Conservation (phyloP, 2,113 vertebrate genomes). For the Micromys minutus region DNA sequence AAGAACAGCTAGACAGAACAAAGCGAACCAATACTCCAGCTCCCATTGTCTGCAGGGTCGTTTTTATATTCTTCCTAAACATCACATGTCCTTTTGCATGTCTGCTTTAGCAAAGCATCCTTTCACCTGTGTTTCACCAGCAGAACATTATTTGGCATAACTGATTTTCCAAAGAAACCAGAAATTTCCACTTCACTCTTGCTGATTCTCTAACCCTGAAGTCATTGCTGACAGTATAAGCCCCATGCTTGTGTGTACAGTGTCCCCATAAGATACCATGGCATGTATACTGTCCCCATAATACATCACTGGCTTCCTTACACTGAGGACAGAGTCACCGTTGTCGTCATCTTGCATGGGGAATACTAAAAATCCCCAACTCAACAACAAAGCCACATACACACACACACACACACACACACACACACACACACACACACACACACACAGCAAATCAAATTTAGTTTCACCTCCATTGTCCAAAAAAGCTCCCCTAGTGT, state of each 20-base stretch:
- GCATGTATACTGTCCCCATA: fast-evolving
- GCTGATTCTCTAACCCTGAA: fast-evolving
- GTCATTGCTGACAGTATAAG: fast-evolving
- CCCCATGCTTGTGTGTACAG: fast-evolving
- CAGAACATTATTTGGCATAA: no score
- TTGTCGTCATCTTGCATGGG: neutral
- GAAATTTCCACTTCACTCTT: no score
- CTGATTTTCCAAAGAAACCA: no score
- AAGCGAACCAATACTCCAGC: no score
- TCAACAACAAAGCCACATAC: neutral
- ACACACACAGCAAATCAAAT: neutral
- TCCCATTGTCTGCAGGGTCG: no score
- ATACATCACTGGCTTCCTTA: neutral
- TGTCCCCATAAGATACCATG: fast-evolving
- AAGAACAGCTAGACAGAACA: no score
- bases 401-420: fast-evolving
- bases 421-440: neutral
- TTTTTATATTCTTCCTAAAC: no score
- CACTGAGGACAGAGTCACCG: neutral
- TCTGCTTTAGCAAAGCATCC: no score
- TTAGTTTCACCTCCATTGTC: fast-evolving
- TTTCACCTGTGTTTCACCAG: no score
- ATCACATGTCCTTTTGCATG: no score
- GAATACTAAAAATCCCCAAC: neutral
- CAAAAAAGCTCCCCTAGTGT: fast-evolving